Percentiles rank a stretch among this genome's conserved stretches.
These are phyloP conservation scores for Arvicola amphibius DNA, from an alignment of 2,797 vertebrate species.

Conservation along the genomic window DNA sequence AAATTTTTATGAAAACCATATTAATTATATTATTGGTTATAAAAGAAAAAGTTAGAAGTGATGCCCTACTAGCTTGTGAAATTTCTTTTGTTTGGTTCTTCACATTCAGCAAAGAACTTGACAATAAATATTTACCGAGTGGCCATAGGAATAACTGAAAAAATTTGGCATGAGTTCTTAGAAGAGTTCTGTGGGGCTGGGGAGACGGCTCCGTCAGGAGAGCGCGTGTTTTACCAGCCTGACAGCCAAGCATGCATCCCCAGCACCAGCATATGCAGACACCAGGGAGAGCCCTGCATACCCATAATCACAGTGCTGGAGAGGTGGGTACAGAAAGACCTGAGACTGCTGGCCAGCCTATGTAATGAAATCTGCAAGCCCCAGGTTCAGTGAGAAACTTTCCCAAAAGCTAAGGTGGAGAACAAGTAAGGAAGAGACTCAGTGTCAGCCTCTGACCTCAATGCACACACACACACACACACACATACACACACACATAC, in stretches of 20 bases:
- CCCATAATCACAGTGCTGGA: background rate
- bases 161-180: conserved; percentile 47
- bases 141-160: background rate
- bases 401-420: background rate
- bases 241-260: background rate
- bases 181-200: background rate
- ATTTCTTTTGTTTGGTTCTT: conserved; percentile 47
- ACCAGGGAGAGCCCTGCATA: background rate
- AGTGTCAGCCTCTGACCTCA: background rate
- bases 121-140: conserved; percentile 3
- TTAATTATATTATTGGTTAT: conserved; percentile 12
- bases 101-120: conserved; percentile 19
- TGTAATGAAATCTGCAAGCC: background rate
- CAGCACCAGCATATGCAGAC: no score
- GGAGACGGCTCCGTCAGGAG: background rate
- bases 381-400: background rate
- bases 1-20: background rate
- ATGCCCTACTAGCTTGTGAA: background rate
- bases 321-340: background rate
- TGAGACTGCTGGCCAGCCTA: background rate
- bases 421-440: background rate
- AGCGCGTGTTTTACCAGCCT: background rate
- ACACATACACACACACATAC: background rate
- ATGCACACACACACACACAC: background rate
- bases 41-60: conserved; percentile 23